Evolutionary conservation across 1,140 invertebrate species (phyloP).

Genomic region (Brachystomella parvula): DNA sequence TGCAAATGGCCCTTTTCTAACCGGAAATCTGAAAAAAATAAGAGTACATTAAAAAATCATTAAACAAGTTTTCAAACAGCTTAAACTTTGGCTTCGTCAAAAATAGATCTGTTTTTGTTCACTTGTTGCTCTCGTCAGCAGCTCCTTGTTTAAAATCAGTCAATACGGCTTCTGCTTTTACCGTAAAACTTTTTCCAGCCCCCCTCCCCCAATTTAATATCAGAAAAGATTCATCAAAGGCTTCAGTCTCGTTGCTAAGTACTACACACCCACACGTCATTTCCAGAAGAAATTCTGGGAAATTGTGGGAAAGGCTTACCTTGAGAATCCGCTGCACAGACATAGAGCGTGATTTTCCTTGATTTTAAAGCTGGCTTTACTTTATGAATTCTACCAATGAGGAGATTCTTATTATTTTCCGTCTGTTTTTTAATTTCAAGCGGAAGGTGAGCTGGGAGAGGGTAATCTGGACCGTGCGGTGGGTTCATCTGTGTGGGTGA

Average conservation of each 20-base stretch:
- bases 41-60: neutral
- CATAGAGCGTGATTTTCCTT: constrained; percentile 58
- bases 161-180: too few relatives aligned
- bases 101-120: too few relatives aligned
- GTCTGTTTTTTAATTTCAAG: constrained; percentile 48
- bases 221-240: too few relatives aligned
- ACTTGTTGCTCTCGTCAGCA: too few relatives aligned
- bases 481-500: constrained; percentile 47
- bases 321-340: constrained; percentile 60
- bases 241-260: too few relatives aligned
- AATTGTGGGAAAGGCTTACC: constrained; percentile 43
- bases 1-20: constrained; percentile 58
- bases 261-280: too few relatives aligned
- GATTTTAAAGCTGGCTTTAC: constrained; percentile 40
- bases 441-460: constrained; percentile 39
- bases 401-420: constrained; percentile 47
- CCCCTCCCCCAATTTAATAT: too few relatives aligned
- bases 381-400: constrained; percentile 50
- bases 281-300: neutral
- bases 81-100: too few relatives aligned
- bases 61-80: too few relatives aligned
- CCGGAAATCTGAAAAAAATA: constrained; percentile 50
- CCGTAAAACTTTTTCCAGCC: too few relatives aligned
- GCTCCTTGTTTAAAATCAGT: too few relatives aligned
- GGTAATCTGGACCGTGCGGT: constrained; percentile 39